A percentile compares a stretch with the other conserved stretches of the same genome.
Evolutionary conservation across 30 jellyfish, hydroid and myxozoan species (phyloP).

Genomic region (Haliclystus octoradiatus): DNA sequence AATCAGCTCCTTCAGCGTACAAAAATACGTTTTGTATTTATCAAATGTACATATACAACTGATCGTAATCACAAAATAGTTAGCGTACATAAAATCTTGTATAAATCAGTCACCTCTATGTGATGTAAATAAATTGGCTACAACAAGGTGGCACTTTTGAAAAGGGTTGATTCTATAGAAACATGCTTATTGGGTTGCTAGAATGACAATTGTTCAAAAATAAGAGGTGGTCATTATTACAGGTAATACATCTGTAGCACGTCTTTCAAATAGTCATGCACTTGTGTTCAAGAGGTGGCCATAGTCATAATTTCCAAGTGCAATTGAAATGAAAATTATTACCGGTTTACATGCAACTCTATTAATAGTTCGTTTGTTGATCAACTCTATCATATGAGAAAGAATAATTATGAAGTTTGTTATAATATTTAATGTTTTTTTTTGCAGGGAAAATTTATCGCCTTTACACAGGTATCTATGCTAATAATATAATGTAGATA

Average conservation of each 20-base stretch:
- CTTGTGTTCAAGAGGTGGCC: background rate
- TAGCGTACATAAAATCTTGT: too few species aligned
- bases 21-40: background rate
- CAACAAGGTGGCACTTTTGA: too few species aligned
- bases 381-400: too few species aligned
- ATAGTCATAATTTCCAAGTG: background rate
- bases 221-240: background rate
- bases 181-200: background rate
- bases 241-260: background rate
- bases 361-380: too few species aligned
- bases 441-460: conserved; percentile 59
- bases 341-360: too few species aligned
- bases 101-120: too few species aligned
- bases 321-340: background rate
- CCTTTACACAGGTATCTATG: conserved; percentile 49
- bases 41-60: too few species aligned
- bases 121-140: too few species aligned
- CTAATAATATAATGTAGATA: too few species aligned
- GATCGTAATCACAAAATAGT: too few species aligned
- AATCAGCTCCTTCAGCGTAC: background rate
- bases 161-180: background rate
- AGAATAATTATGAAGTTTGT: too few species aligned
- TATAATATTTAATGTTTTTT: background rate
- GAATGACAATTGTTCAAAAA: background rate
- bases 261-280: background rate